These are phyloP conservation scores for Solea solea DNA, from an alignment of 2,113 vertebrate species.

Conservation along the genomic window DNA sequence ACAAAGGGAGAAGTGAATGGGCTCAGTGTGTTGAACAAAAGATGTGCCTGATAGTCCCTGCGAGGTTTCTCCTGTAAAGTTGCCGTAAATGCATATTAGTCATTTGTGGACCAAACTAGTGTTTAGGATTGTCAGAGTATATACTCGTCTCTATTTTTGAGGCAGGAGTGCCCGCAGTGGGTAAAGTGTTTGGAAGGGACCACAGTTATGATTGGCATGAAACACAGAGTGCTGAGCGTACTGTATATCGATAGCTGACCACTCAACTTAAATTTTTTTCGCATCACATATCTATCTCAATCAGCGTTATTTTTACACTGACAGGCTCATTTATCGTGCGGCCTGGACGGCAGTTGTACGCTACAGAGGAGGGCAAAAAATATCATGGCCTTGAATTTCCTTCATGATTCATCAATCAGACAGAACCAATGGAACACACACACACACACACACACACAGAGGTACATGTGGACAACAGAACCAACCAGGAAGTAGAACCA, in stretches of 20 bases:
- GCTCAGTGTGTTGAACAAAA: constrained; percentile 65
- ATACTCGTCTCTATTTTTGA: constrained; percentile 68
- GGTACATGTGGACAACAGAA: too few species aligned
- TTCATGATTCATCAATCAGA: constrained; percentile 37
- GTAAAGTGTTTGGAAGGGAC: constrained; percentile 36
- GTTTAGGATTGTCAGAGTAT: constrained; percentile 62
- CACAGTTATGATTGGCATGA: constrained; percentile 47
- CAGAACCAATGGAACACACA: constrained; percentile 15
- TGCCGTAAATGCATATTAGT: constrained; percentile 50
- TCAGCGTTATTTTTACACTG: constrained; percentile 37
- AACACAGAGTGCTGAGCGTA: constrained; percentile 2
- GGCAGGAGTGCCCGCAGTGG: constrained; percentile 39
- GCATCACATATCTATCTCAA: constrained; percentile 46
- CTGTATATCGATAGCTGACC: constrained; percentile 24
- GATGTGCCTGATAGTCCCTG: constrained; percentile 66
- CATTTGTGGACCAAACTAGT: constrained; percentile 56
- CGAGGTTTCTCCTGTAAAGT: constrained; percentile 66
- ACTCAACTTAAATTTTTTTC: constrained; percentile 32
- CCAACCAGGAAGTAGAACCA: too few species aligned
- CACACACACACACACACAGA: too few species aligned
- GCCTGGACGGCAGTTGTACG: constrained; percentile 18
- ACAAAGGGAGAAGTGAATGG: constrained; percentile 66
- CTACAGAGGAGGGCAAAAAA: constrained; percentile 22
- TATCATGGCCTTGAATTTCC: constrained; percentile 29
- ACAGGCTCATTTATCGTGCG: constrained; percentile 31